Evolutionary conservation across 2,888 invertebrate genomes (phyloP).

Genomic region (Polymixis lichenea): DNA sequence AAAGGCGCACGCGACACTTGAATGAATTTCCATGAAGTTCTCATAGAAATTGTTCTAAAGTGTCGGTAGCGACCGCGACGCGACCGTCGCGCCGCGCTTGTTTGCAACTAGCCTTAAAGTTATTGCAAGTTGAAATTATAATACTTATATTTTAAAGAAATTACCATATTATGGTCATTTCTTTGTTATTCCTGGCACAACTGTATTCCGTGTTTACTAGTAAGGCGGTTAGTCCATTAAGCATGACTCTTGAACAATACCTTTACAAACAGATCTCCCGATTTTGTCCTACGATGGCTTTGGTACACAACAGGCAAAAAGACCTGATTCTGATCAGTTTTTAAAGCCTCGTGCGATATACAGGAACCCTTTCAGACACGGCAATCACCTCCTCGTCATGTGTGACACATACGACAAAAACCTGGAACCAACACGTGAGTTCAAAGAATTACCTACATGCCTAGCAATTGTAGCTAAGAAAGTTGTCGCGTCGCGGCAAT

Average conservation of each 20-base stretch:
- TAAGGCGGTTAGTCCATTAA: not conserved
- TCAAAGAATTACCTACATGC: not conserved
- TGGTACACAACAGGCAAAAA: constrained; percentile 96
- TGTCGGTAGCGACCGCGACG: too few species aligned
- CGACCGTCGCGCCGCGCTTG: too few species aligned
- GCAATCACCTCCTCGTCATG: constrained; percentile 97
- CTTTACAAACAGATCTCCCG: constrained; percentile 93
- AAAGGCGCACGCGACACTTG: too few species aligned
- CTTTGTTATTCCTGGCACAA: too few species aligned
- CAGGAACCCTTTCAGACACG: constrained; percentile 97
- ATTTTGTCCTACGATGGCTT: constrained; percentile 98
- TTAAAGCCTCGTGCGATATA: constrained; percentile 98
- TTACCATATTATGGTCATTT: too few species aligned
- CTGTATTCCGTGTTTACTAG: too few species aligned
- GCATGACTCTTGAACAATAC: constrained; percentile 22
- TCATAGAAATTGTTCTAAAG: too few species aligned
- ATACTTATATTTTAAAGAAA: too few species aligned
- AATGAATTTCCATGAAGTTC: too few species aligned
- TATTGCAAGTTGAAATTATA: too few species aligned
- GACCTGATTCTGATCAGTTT: constrained; percentile 96
- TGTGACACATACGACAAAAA: constrained; percentile 97
- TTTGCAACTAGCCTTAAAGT: too few species aligned
- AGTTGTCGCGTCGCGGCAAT: not conserved
- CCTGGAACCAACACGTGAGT: constrained; percentile 94
- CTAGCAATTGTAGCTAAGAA: not conserved